Base-by-base conservation (phyloP, 2,113 vertebrate genomes). In the Sciurus niger region DNA sequence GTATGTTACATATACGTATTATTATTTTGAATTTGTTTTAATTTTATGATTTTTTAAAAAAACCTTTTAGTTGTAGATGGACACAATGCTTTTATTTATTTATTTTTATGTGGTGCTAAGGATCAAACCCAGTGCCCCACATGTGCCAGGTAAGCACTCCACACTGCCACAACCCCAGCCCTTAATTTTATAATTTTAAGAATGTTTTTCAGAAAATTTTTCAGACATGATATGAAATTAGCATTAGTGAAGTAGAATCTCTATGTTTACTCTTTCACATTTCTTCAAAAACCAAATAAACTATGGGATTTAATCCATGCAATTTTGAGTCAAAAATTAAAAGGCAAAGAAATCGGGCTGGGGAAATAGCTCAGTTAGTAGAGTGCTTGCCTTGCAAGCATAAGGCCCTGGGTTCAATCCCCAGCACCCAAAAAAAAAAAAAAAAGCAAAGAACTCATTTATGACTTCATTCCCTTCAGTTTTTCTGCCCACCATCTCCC, bases 211-310 rank as follows among this genome's bases (percentile, higher is more conserved):
- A 82, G 73, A 96, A 88, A 67, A 89, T 72, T 88, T 80, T 65
- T 74, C 48, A 96, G 58, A 48, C 94, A 63, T 73, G 34, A 46
- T n/a, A 85, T 43, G 30, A 72, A 88, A 94, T 78, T 51, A 43
- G 16, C 51, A 77, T n/a, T 77, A 89, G 2, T 3, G 48, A 7
- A 55, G 63, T 58, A 55, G 92, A 94, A 90, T 67, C 65, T 90
- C 34, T 14, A 34, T 63, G 22, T 24, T 95, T 55, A 67, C 5
- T 76, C 78, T 46, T 18, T 90, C 16, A 72, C 22, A 17, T 63
- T 93, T 40, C 58, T 67, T 93, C 43, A 77, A 89, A 94, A 93
- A 89, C n/a, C 65, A 94, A 94, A 90, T 37, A 93, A 94, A 84
- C 14, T 51, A 34, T 14, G 20, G 2, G 13, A 63, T 37, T 60